phyloP scores from a whole-genome alignment of 2,113 vertebrate genomes.

The Lucifuga dentata region DNA sequence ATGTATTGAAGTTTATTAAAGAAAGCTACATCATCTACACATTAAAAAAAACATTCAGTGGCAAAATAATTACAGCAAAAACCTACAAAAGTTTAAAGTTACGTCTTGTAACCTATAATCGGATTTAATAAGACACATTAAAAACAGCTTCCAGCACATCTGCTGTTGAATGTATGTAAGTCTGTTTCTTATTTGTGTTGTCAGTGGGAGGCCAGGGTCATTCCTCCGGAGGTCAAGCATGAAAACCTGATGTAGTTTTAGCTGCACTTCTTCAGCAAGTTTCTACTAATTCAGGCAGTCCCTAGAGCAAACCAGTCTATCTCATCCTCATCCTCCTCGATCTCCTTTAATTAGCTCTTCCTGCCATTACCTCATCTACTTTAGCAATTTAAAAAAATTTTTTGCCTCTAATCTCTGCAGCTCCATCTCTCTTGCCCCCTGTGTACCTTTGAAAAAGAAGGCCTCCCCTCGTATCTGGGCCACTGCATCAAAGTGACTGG shows the following conservation, averaged over 20 bases:
- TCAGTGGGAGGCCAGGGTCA: conserved; percentile 49
- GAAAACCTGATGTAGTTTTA: conserved; percentile 64
- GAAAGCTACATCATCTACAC: not conserved
- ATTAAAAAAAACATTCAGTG: not conserved
- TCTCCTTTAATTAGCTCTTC: conserved; percentile 19
- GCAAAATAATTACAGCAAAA: not conserved
- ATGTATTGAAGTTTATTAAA: no score
- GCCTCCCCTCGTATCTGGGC: conserved; percentile 97
- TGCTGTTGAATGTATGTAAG: conserved; percentile 15
- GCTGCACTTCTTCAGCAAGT: conserved; percentile 42
- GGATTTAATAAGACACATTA: conserved; percentile 3
- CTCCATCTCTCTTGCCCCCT: conserved; percentile 30
- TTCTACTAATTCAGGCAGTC: conserved; percentile 25
- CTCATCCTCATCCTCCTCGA: conserved; percentile 9
- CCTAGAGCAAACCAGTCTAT: no score
- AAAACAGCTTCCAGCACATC: conserved; percentile 37
- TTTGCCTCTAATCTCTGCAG: conserved; percentile 24
- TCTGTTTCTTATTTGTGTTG: conserved; percentile 36
- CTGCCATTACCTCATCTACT: conserved; percentile 37
- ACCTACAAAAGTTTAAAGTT: conserved; percentile 9
- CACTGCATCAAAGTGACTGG: conserved; percentile 91
- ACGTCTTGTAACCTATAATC: not conserved
- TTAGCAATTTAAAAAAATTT: conserved; percentile 30
- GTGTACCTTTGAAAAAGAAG: conserved; percentile 98
- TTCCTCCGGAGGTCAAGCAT: conserved; percentile 54